phyloP scores from a whole-genome alignment of 2,113 vertebrate genomes.

The Serranochromis macrocephalus region DNA sequence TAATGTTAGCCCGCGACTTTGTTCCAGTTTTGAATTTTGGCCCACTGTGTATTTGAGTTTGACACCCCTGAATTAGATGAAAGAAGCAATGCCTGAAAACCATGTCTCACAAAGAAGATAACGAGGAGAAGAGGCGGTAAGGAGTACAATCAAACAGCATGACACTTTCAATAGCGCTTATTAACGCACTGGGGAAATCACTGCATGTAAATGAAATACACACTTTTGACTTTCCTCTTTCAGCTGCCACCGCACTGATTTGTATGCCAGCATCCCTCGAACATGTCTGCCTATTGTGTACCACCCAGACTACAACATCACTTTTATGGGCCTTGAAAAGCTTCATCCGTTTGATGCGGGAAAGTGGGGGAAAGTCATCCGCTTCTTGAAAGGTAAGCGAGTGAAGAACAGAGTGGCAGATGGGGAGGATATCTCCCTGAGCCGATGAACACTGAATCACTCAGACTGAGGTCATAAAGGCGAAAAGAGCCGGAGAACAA shows the following conservation, averaged over 20 bases:
- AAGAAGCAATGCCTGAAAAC: slow-evolving; percentile 44
- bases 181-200: neutral
- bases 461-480: neutral
- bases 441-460: neutral
- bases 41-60: too few species aligned
- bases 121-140: slow-evolving; percentile 49
- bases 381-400: slow-evolving; percentile 85
- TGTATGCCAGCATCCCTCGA: slow-evolving; percentile 73
- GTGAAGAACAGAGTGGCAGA: neutral
- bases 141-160: neutral
- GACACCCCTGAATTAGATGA: slow-evolving; percentile 17
- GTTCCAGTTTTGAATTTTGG: too few species aligned
- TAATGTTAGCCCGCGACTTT: too few species aligned
- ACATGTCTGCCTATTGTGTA: slow-evolving; percentile 86
- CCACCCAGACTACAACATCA: slow-evolving; percentile 91
- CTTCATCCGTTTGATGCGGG: slow-evolving; percentile 93
- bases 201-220: neutral
- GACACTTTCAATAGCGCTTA: neutral
- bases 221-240: neutral
- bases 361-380: slow-evolving; percentile 95
- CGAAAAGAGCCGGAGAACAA: neutral
- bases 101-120: slow-evolving; percentile 64
- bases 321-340: slow-evolving; percentile 92
- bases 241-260: slow-evolving; percentile 78
- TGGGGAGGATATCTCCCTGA: neutral